Conservation (phyloP, 2,888 invertebrate genomes). For the Diarsia brunnea region DNA sequence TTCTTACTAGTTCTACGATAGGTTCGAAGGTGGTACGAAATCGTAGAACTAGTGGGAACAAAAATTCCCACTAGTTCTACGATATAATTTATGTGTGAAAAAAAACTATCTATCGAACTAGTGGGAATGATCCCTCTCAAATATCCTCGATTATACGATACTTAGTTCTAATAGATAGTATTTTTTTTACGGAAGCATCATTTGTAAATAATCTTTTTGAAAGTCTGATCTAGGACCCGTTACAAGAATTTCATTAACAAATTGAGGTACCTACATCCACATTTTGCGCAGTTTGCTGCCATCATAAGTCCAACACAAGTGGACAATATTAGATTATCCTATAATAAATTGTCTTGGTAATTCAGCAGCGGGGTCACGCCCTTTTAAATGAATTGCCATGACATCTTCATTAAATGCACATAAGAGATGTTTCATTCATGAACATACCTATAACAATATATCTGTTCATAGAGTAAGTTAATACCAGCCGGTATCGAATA, state of each 20-base stretch:
- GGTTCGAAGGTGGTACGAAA: too few relatives aligned
- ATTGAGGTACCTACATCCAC: not conserved
- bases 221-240: too few relatives aligned
- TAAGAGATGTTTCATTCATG: not conserved
- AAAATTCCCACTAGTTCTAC: too few relatives aligned
- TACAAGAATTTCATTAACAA: not conserved
- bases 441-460: not conserved
- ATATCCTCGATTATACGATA: too few relatives aligned
- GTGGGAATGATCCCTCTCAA: too few relatives aligned
- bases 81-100: too few relatives aligned
- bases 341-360: not conserved
- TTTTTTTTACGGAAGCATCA: too few relatives aligned
- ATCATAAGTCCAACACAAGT: not conserved
- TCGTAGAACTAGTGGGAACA: too few relatives aligned
- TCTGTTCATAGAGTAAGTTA: not conserved
- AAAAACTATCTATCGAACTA: too few relatives aligned
- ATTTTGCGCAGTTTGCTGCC: not conserved
- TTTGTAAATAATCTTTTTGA: too few relatives aligned
- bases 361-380: not conserved
- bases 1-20: too few relatives aligned
- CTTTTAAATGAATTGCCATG: not conserved
- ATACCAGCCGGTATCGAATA: not conserved
- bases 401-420: not conserved
- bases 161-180: too few relatives aligned
- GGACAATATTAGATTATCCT: not conserved